Evolutionary conservation across 2,113 vertebrate species (phyloP), one percentile per base, ranked within the genome.

Genomic region (Paraplagusia blochii): DNA sequence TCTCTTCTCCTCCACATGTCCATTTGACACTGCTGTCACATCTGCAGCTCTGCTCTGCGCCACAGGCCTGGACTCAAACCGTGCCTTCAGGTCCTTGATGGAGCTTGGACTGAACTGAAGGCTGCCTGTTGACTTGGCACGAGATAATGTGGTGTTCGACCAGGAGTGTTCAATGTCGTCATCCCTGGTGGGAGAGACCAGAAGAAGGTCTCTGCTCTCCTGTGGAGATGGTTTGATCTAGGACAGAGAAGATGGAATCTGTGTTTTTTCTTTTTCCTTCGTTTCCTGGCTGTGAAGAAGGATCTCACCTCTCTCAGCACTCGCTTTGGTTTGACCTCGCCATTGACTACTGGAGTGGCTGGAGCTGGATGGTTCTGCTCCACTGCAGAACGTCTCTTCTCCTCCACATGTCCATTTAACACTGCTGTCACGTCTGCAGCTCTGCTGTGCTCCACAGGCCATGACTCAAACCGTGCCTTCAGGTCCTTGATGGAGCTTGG

Each of bases 381-480:
- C 40, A 62, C 53, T 22, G 39, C 33, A 13, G 36, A 2, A 0
- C 7, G 39, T 36, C 17, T 53, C 17, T 14, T 33, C 17, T 72
- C 44, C 44, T 74, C 58, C 8, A 1, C 11, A 2, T 61, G 53
- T 53, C 58, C 33, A 0, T 76, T 84, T 53, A 59, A 47, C 53
- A 47, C 18, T 0, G 53, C 29, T 1, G 44, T 40, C 46, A 50
- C 8, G 4, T 44, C 44, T 22, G 5, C 44, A 12, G 44, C 17
- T 51, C 53, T 66, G 54, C 46, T 57, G 17, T 53, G 33, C 7
- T 47, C 15, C 9, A 36, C 19, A 14, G 42, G 18, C 52, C 76
- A 83, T 1, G 77, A 58, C 76, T 91, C 90, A 63, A 89, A 91
- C 46, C 78, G 52, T 45, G 77, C 76, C 60, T 50, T 85, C 43